phyloP scores from a whole-genome alignment of 2,888 invertebrate species.

The Maniola hyperantus region DNA sequence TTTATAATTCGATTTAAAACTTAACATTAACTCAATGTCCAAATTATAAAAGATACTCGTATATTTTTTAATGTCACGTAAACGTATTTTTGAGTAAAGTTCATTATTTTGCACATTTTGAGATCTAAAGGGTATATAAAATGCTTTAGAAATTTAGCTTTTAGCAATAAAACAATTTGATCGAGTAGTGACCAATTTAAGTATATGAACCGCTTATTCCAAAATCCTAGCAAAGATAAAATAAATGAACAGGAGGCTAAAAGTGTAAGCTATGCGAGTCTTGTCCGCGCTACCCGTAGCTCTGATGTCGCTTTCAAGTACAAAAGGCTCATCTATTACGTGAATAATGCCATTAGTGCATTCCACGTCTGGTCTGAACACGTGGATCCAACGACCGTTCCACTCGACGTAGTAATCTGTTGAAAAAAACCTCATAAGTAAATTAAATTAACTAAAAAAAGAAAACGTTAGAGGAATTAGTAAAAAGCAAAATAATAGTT shows the following conservation, averaged over 20 bases:
- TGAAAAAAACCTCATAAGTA: slow-evolving; percentile 4
- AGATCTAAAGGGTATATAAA: too few relatives aligned
- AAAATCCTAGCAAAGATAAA: slow-evolving; percentile 60
- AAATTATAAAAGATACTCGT: not conserved
- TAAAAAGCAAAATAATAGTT: not conserved
- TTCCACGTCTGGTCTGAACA: slow-evolving; percentile 95
- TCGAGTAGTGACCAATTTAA: slow-evolving; percentile 12
- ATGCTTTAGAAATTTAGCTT: not conserved
- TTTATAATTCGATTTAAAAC: slow-evolving; percentile 4
- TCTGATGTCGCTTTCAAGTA: slow-evolving; percentile 91
- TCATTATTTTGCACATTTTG: not conserved
- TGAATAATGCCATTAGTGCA: slow-evolving; percentile 98
- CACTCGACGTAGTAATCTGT: slow-evolving; percentile 92
- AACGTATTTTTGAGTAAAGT: not conserved
- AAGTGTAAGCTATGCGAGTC: slow-evolving; percentile 49
- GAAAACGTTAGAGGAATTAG: not conserved
- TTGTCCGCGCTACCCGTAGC: slow-evolving; percentile 82
- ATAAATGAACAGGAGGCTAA: slow-evolving; percentile 54
- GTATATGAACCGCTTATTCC: slow-evolving; percentile 48
- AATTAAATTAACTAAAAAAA: not conserved
- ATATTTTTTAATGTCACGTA: not conserved
- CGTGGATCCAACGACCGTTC: slow-evolving; percentile 92
- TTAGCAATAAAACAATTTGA: not conserved
- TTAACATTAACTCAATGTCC: not conserved
- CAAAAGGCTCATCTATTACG: slow-evolving; percentile 94